Percentiles rank a stretch among this genome's conserved stretches.
Conservation (phyloP, 2,113 vertebrate species). For the Fregetta grallaria region DNA sequence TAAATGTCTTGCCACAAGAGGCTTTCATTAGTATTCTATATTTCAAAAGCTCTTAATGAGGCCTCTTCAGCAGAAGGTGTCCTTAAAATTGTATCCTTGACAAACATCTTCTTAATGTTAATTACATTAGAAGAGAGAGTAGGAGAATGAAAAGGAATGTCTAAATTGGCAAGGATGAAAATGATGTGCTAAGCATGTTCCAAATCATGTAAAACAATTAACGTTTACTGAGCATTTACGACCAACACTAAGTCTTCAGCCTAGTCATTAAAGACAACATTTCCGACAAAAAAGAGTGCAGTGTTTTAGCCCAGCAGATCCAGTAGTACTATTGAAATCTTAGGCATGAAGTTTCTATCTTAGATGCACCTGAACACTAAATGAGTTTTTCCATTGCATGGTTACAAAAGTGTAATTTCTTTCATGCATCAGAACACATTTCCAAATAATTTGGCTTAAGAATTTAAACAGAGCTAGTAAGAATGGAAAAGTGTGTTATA, state of each 20-base stretch:
- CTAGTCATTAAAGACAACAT: background rate
- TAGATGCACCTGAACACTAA: background rate
- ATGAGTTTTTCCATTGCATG: background rate
- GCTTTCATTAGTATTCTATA: constrained; percentile 23
- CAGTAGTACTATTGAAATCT: background rate
- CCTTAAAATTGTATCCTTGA: constrained; percentile 34
- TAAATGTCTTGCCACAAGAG: constrained; percentile 34
- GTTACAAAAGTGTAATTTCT: background rate
- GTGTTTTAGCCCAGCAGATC: background rate
- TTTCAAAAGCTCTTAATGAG: constrained; percentile 34
- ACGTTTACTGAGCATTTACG: background rate
- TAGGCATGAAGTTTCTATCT: background rate
- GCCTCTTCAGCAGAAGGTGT: background rate
- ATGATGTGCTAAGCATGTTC: background rate
- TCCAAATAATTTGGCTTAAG: background rate
- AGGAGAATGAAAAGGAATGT: background rate
- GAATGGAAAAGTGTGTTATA: background rate
- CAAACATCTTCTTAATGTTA: constrained; percentile 38
- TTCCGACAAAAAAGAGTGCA: background rate
- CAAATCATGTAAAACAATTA: background rate
- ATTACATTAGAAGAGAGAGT: background rate
- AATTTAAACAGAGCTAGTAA: background rate
- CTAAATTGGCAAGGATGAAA: background rate
- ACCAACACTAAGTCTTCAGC: background rate
- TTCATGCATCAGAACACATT: background rate